Base-by-base conservation (phyloP, 2,888 invertebrate species). In the Cybosia mesomella region DNA sequence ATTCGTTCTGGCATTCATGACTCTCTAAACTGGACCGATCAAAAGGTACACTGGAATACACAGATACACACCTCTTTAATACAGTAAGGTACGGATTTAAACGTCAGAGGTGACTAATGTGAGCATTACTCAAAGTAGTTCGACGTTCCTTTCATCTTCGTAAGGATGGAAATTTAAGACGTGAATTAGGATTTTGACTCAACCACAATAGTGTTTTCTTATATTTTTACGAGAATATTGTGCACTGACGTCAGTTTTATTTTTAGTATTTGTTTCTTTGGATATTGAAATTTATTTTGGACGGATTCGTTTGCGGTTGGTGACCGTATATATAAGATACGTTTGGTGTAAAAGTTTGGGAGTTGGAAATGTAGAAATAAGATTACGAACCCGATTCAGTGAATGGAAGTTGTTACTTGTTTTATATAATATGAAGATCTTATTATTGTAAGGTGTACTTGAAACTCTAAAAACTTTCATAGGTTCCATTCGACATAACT, bases 111-210 rank as follows among this genome's bases (percentile, higher is more conserved):
- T 69, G 70, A 79, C 66, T 69, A 72, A 79, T 71, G 65, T 49
- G 28, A 21, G 22, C 18, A 58, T 59, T 60, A 72, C 70, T 58
- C 18, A 24, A 43, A 75, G 66, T 64, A 72, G 58, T 11, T 28
- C 53, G 59, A 57, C 67, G 61, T 64, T 70, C 59, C 70, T 81
- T 81, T 79, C 72, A 76, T 79, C 76, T 67, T 24, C 71, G 53
- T 66, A 70, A 66, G 15, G 57, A 55, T 63, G 60, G 43, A 65
- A 53, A 61, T 32, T 36, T 39, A 34, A 62, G 34, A 28, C 39
- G 55, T 55, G 36, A 67, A 55, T 64, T 58, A 11, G 24, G 8
- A 65, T 34, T 53, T 28, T 54, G 13, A 28, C 22, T 62, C 58
- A 70, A 59, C 78, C 70, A 69, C 53, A 58, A 60, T 49, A 10